These are phyloP conservation scores for Scaptomyza polygonia DNA, from an alignment of 2,888 invertebrate species.

Conservation along the genomic window DNA sequence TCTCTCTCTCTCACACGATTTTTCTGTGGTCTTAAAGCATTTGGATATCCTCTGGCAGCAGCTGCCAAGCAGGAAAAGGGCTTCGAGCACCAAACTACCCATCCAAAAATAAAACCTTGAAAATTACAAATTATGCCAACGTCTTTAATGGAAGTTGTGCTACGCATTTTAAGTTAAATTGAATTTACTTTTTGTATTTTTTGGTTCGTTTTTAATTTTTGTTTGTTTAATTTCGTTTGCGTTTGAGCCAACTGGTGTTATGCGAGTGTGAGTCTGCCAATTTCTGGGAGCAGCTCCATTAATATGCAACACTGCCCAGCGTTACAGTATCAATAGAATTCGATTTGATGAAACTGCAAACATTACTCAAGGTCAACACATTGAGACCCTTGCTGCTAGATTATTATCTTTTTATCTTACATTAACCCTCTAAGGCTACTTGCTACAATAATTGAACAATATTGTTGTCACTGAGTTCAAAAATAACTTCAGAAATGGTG, in stretches of 20 bases:
- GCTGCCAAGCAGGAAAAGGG: constrained; percentile 21
- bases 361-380: background rate
- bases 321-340: constrained; percentile 6
- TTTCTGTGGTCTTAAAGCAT: constrained; percentile 43
- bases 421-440: no score
- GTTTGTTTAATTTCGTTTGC: constrained; percentile 44
- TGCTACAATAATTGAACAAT: no score
- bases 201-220: constrained; percentile 43
- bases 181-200: constrained; percentile 20
- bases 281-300: constrained; percentile 23
- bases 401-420: no score
- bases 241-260: constrained; percentile 5
- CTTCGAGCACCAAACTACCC: constrained; percentile 6
- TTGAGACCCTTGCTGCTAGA: no score
- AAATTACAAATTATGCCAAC: constrained; percentile 72
- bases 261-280: background rate
- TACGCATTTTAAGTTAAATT: constrained; percentile 57
- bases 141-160: constrained; percentile 74
- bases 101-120: constrained; percentile 26
- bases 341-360: background rate
- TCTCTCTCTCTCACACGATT: background rate
- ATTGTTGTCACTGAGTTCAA: no score
- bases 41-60: constrained; percentile 28
- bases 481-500: no score
- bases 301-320: constrained; percentile 29